Evolutionary conservation across 2,113 vertebrate species (phyloP).

Genomic region (Ceyx cyanopectus): DNA sequence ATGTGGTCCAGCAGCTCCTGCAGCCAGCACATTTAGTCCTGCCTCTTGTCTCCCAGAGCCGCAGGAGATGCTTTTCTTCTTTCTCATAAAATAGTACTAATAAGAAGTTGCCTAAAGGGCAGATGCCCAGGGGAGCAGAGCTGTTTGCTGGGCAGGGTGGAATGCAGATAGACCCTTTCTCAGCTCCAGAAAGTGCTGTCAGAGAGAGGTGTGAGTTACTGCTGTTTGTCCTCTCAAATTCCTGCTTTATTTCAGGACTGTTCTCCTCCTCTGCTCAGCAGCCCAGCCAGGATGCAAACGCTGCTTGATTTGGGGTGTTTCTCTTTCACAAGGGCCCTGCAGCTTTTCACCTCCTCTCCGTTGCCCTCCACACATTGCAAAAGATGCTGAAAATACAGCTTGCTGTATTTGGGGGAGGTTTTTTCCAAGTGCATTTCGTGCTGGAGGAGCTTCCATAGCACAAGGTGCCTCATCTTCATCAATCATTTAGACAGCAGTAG

Average conservation of each 20-base stretch:
- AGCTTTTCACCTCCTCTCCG: not conserved
- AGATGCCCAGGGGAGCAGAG: not conserved
- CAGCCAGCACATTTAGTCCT: conserved; percentile 33
- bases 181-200: fast-evolving
- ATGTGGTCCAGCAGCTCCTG: conserved; percentile 3
- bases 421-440: not conserved
- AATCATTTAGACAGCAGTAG: fast-evolving
- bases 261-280: not conserved
- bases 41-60: not conserved
- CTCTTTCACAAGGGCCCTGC: not conserved
- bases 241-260: not conserved
- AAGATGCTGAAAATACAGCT: not conserved
- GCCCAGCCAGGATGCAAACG: not conserved
- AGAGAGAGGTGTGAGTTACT: not conserved
- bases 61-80: conserved; percentile 5
- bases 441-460: not conserved
- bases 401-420: not conserved
- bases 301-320: not conserved
- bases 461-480: not conserved
- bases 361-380: not conserved
- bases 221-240: conserved; percentile 12
- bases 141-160: not conserved
- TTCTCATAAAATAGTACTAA: not conserved
- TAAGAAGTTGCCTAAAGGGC: not conserved
- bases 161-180: not conserved